Conservation (phyloP, 2,113 vertebrate species). For the Balaeniceps rex region DNA sequence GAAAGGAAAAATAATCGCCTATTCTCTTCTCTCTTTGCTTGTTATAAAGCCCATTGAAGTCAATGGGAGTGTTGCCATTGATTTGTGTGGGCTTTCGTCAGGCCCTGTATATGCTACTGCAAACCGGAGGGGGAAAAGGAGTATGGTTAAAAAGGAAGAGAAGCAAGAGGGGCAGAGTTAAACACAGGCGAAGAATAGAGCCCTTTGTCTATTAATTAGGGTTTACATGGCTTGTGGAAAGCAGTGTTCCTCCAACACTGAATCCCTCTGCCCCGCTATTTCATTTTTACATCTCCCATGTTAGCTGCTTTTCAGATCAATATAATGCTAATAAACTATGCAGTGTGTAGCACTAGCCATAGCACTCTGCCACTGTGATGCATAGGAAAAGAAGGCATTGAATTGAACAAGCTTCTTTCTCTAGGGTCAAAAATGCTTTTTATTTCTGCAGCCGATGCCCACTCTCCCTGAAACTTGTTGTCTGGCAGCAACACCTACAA, state of each 20-base stretch:
- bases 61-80: background rate
- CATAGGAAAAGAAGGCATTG: background rate
- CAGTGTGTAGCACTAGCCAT: background rate
- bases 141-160: background rate
- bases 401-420: background rate
- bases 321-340: background rate
- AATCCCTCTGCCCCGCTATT: constrained; percentile 48
- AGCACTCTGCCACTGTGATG: background rate
- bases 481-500: background rate
- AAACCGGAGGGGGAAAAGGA: background rate
- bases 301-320: background rate
- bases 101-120: background rate
- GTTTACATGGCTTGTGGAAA: constrained; percentile 67
- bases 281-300: constrained; percentile 11
- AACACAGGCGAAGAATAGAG: constrained; percentile 40
- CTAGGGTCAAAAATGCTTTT: background rate
- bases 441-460: background rate
- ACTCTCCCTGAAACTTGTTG: background rate
- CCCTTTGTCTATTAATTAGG: constrained; percentile 66
- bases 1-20: constrained; percentile 17
- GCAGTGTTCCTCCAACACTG: constrained; percentile 56
- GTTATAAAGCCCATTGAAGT: background rate
- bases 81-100: background rate
- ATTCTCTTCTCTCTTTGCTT: background rate
- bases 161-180: constrained; percentile 15